Conservation (phyloP, 2,113 vertebrate species). For the Reinhardtius hippoglossoides region DNA sequence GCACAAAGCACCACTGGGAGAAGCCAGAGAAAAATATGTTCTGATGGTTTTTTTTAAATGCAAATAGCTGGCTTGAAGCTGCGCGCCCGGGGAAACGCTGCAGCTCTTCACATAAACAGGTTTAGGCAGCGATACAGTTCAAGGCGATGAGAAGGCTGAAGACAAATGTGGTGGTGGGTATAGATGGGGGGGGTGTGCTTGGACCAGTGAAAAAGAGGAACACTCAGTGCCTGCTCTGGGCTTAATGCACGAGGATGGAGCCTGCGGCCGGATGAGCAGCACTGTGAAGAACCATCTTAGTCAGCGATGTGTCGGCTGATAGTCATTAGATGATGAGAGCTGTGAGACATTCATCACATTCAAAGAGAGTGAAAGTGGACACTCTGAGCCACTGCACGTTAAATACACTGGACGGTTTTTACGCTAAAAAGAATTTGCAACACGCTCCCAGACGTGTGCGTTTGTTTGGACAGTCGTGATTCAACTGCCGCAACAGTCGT, state of each 20-base stretch:
- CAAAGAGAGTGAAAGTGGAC: background rate
- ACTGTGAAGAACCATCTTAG: background rate
- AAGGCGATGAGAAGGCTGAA: background rate
- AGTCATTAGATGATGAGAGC: constrained; percentile 1
- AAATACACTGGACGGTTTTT: background rate
- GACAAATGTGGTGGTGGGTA: background rate
- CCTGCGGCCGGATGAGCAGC: constrained; percentile 19
- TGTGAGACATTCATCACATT: constrained; percentile 6
- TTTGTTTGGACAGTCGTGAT: background rate
- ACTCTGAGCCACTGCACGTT: background rate
- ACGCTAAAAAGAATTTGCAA: too few relatives aligned
- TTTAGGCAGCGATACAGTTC: background rate
- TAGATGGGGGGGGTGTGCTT: background rate
- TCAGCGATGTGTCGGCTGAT: constrained; percentile 38
- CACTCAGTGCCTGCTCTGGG: background rate
- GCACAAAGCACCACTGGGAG: constrained; percentile 14
- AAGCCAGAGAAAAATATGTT: constrained; percentile 22
- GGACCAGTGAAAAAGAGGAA: constrained; percentile 18
- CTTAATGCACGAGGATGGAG: constrained; percentile 13
- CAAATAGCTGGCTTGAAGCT: constrained; percentile 41
- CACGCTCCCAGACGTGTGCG: accelerated
- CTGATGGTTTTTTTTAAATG: constrained; percentile 59
- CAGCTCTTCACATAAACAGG: constrained; percentile 2
- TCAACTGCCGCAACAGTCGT: background rate
- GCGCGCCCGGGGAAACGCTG: background rate